phyloP scores from a whole-genome alignment of 2,797 vertebrate genomes.

The Eidolon dupreanum region DNA sequence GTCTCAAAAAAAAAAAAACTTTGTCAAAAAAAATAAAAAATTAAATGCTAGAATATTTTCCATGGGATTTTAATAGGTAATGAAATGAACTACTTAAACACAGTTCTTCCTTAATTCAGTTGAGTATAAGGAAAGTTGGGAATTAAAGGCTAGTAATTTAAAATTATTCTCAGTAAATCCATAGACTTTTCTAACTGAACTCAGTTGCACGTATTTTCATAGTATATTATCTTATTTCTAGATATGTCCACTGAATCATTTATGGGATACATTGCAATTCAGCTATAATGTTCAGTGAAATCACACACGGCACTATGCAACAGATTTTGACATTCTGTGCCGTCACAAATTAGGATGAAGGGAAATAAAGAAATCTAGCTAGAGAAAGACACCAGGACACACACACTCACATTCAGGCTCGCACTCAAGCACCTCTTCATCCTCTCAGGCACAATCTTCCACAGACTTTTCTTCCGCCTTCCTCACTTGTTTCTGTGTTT shows the following conservation, averaged over 20 bases:
- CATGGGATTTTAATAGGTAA: background rate
- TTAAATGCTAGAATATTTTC: background rate
- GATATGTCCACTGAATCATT: background rate
- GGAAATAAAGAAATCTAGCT: background rate
- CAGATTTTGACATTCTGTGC: background rate
- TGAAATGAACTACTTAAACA: constrained; percentile 4
- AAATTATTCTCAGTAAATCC: background rate
- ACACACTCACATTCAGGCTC: background rate
- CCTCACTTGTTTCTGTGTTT: background rate
- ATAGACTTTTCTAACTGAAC: background rate
- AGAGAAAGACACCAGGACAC: background rate
- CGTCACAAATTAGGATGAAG: background rate
- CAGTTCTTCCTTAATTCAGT: background rate
- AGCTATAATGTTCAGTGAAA: background rate
- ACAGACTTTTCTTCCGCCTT: background rate
- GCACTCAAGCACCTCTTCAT: background rate
- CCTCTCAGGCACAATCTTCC: background rate
- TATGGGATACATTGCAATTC: background rate
- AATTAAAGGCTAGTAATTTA: background rate
- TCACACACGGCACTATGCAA: background rate
- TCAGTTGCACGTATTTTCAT: background rate
- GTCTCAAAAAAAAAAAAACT: background rate
- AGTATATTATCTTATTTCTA: background rate
- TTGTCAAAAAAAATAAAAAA: constrained; percentile 43
- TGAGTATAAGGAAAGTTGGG: background rate